Evolutionary conservation across 2,888 invertebrate species (phyloP), one percentile per base, ranked within the genome.

Genomic region (Eupithecia insigniata): DNA sequence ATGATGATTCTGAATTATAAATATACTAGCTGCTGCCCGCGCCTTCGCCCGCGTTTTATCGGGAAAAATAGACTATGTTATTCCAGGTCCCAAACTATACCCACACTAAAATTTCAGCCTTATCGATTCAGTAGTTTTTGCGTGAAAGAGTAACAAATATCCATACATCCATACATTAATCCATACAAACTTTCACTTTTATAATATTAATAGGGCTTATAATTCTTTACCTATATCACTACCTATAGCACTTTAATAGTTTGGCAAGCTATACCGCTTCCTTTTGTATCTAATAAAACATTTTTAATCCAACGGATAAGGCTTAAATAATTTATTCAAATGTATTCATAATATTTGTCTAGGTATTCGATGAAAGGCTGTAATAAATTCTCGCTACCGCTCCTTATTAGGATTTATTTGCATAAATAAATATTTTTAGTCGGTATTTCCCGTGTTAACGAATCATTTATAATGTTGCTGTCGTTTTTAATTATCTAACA

Each of bases 401-500:
- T 69, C 71, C 69, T 67, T 69, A 71, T 69, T 66, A 71, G 66
- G 71, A 64, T 55, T 46, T 69, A 71, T 74, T 74, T 69, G 69
- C 66, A 74, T 74, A 69, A 69, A 74, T 74, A 71, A 71, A 74
- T n/a, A 62, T 69, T 69, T 71, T 58, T 34, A 69, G 34, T 43
- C 46, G 58, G 64, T 64, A 71, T 74, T 74, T 71, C 69, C 66
- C 70, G 26, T 30, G 66, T 46, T 64, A 71, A 69, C 39, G 66
- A 69, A 39, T 66, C 58, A 28, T 70, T 68, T 71, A 68, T 73
- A 61, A 70, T 46, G 58, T 68, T 32, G 36, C 55, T 61, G 70
- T 66, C 65, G 39, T n/a, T 68, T 70, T 39, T 68, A 36, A 68
- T 72, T 69, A 65, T 61, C 36, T 30, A 66, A 68, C 68, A 62